phyloP scores from a whole-genome alignment of 2,888 invertebrate genomes.

The Parasteatoda lunata region DNA sequence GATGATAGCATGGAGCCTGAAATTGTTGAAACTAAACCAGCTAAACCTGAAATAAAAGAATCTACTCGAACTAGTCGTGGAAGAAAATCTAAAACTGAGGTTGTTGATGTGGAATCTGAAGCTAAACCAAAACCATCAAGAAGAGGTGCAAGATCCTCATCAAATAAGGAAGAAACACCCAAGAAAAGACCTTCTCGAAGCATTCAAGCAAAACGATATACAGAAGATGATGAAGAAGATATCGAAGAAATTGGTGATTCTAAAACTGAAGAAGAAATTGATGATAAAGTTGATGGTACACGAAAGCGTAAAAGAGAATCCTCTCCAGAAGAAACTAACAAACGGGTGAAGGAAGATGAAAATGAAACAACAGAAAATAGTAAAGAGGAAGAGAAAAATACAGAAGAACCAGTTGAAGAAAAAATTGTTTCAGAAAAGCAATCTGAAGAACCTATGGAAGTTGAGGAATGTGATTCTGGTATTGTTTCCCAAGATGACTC shows the following conservation, averaged over 20 bases:
- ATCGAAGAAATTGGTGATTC: slow-evolving; percentile 45
- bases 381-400: neutral
- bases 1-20: slow-evolving; percentile 41
- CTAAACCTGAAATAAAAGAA: slow-evolving; percentile 7
- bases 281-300: slow-evolving; percentile 5
- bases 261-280: slow-evolving; percentile 36
- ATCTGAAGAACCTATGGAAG: slow-evolving; percentile 61
- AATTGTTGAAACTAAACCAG: slow-evolving; percentile 3
- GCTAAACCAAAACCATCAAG: slow-evolving; percentile 37
- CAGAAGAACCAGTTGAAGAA: slow-evolving; percentile 14
- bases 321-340: slow-evolving; percentile 34
- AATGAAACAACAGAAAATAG: slow-evolving; percentile 7
- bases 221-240: slow-evolving; percentile 60
- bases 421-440: slow-evolving; percentile 1
- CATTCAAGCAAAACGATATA: slow-evolving; percentile 51
- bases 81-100: slow-evolving; percentile 36
- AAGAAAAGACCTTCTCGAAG: slow-evolving; percentile 50
- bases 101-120: slow-evolving; percentile 21
- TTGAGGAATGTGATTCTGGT: slow-evolving; percentile 25
- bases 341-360: slow-evolving; percentile 18
- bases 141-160: slow-evolving; percentile 23
- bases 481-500: slow-evolving; percentile 1
- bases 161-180: slow-evolving; percentile 45
- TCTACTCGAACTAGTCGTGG: slow-evolving; percentile 17
- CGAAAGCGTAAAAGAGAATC: slow-evolving; percentile 44